These are phyloP conservation scores for Eustalomyia histrio DNA, from an alignment of 2,888 invertebrate species.

Conservation along the genomic window DNA sequence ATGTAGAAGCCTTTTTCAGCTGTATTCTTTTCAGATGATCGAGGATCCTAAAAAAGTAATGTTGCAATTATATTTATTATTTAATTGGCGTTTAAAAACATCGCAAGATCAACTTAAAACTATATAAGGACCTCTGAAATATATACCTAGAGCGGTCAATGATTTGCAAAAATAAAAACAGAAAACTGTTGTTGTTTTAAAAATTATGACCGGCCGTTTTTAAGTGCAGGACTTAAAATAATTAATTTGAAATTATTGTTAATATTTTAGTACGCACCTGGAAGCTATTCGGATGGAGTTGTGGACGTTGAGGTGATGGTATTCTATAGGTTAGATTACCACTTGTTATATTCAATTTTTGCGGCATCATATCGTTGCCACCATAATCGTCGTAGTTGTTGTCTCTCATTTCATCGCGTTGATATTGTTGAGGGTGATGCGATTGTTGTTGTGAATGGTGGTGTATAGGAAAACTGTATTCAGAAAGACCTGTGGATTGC, in stretches of 20 bases:
- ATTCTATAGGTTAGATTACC: constrained; percentile 93
- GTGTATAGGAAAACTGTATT: constrained; percentile 70
- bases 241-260: too few species aligned
- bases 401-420: constrained; percentile 43
- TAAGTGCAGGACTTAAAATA: too few species aligned
- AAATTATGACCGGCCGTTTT: too few species aligned
- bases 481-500: constrained; percentile 74
- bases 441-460: constrained; percentile 66
- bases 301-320: constrained; percentile 91
- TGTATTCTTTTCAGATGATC: constrained; percentile 77
- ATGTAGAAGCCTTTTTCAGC: constrained; percentile 94
- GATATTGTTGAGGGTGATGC: constrained; percentile 61
- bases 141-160: too few species aligned
- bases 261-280: constrained; percentile 81
- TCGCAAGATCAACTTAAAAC: too few species aligned
- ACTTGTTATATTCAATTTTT: constrained; percentile 89
- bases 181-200: too few species aligned
- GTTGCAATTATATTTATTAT: too few species aligned
- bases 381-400: constrained; percentile 77
- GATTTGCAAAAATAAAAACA: too few species aligned
- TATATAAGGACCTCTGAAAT: neutral
- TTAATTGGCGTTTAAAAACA: too few species aligned
- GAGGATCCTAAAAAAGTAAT: constrained; percentile 75
- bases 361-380: constrained; percentile 81
- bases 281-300: constrained; percentile 86